Base-by-base conservation (phyloP, 2,797 vertebrate species). In the Squalus acanthias region DNA sequence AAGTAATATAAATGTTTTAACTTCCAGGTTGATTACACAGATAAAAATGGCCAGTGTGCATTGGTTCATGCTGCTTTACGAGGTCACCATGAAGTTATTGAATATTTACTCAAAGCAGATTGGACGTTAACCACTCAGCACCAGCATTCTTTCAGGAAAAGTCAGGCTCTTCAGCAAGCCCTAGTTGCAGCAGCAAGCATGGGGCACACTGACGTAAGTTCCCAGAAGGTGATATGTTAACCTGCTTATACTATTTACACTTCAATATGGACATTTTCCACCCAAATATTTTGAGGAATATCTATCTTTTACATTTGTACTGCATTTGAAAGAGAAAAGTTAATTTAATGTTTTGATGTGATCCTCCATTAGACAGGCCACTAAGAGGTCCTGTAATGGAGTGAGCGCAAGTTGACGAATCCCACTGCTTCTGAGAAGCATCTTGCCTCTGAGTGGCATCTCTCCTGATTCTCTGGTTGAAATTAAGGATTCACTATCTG, bases 11-110 rank as follows among this genome's bases (percentile, higher is more conserved):
- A 69, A n/a, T 95, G 57, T 96, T 72, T 17, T 57, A 53, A 87
- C 33, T 87, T 92, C 17, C 97, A 99, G 99, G 98, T 98, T 92
- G 98, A 99, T 97, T 98, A 98, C 3, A 97, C 99, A 95, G 99
- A 99, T 98, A 99, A 99, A 98, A 99, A 99, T 72, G 99, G 99
- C 33, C 99, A 99, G 97, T 99, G 99, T 96, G 98, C 99, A 0
- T 97, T 99, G 97, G 98, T 99, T 2, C 99, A 99, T 4, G 99
- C 99, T 0, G 99, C 99, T 0, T 97, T 99, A 96, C 97, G 99
- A 96, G 99, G 99, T 96, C 99, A 99, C 96, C 97, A 98, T 0
- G 98, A 98, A 67, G 98, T 99, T 97, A 98, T 99, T 50, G 98
- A 98, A 96, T 98, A 98, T 97, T 97, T 99, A 96, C 98, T 99